These are phyloP conservation scores for Sphaerophoria rueppellii DNA, from an alignment of 2,888 invertebrate genomes.

Conservation along the genomic window DNA sequence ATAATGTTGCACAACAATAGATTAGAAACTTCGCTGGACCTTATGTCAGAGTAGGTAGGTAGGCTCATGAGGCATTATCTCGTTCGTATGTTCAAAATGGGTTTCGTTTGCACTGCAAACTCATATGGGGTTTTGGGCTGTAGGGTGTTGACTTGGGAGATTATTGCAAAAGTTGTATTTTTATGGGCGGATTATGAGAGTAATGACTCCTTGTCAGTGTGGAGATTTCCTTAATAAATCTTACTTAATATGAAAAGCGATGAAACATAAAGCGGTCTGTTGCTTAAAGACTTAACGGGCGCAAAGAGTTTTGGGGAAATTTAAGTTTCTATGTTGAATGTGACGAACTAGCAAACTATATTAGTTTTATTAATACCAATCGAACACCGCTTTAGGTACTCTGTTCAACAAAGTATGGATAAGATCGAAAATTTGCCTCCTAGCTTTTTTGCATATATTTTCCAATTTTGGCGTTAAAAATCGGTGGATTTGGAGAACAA, in stretches of 20 bases:
- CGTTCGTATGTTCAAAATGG: not conserved
- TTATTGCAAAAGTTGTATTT: slow-evolving; percentile 22
- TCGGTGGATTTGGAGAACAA: too few relatives aligned
- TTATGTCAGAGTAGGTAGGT: slow-evolving; percentile 29
- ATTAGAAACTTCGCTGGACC: slow-evolving; percentile 30
- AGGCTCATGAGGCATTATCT: not conserved
- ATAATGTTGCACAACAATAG: slow-evolving; percentile 62
- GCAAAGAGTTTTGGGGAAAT: too few relatives aligned
- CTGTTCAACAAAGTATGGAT: too few relatives aligned
- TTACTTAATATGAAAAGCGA: slow-evolving; percentile 37
- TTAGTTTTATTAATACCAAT: too few relatives aligned
- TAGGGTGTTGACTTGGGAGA: slow-evolving; percentile 21
- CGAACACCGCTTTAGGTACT: too few relatives aligned
- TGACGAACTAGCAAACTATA: too few relatives aligned
- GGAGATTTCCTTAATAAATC: slow-evolving; percentile 46
- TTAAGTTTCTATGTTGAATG: too few relatives aligned
- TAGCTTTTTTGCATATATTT: too few relatives aligned
- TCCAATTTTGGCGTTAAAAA: too few relatives aligned
- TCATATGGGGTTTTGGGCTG: not conserved
- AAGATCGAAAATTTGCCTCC: too few relatives aligned
- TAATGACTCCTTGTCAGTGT: slow-evolving; percentile 11
- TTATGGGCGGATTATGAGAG: slow-evolving; percentile 1
- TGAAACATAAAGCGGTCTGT: not conserved
- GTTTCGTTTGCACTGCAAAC: slow-evolving; percentile 9
- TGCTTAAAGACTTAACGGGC: not conserved